Conservation (phyloP, 1,140 invertebrate species). For the Trichomalopsis sarcophagae region DNA sequence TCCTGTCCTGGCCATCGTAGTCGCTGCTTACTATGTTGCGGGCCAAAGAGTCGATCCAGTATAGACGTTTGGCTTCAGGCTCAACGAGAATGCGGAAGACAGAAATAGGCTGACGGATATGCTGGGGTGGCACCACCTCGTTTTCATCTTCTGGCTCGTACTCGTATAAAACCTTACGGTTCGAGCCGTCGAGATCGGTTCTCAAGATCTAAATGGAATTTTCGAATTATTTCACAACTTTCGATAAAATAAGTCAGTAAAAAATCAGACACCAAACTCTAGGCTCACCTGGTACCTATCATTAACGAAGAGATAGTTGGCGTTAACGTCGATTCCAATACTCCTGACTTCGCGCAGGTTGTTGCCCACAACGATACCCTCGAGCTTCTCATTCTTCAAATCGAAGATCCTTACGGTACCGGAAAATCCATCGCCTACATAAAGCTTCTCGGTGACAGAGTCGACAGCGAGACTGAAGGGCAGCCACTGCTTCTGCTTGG, state of each 20-base stretch:
- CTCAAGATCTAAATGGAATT: slow-evolving; percentile 28
- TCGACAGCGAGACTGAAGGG: neutral
- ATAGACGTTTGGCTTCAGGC: slow-evolving; percentile 5
- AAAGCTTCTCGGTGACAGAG: neutral
- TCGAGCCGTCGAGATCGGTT: slow-evolving; percentile 7
- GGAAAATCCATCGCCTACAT: slow-evolving; percentile 18
- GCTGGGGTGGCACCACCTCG: neutral
- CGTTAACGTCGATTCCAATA: neutral
- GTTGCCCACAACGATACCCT: neutral
- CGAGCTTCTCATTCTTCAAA: neutral
- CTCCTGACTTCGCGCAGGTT: neutral
- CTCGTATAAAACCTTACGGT: neutral
- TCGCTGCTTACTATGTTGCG: neutral
- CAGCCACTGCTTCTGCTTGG: neutral
- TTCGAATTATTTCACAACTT: too few relatives aligned
- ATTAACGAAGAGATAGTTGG: slow-evolving; percentile 21
- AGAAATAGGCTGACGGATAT: neutral
- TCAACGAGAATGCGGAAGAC: neutral
- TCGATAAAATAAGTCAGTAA: neutral
- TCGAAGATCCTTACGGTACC: neutral
- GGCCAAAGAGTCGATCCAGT: neutral
- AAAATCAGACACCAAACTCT: neutral
- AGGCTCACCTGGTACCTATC: slow-evolving; percentile 7
- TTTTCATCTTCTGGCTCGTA: neutral
- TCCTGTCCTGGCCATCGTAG: neutral